These are phyloP conservation scores for Alethe castanea DNA, from an alignment of 2,113 vertebrate genomes.

Conservation along the genomic window DNA sequence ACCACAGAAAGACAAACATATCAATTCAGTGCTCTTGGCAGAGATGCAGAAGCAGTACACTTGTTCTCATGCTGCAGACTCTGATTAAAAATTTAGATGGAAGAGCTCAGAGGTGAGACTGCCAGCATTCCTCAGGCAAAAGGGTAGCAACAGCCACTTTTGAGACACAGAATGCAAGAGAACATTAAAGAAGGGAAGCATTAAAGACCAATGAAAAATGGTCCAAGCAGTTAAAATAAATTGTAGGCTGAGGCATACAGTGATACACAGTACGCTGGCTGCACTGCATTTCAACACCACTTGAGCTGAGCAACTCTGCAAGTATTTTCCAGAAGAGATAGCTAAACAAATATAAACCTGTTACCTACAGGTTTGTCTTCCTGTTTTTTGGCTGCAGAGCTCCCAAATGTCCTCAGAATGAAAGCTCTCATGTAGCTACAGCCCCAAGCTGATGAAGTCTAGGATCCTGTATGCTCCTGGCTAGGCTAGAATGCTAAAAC, in stretches of 20 bases:
- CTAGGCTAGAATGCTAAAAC: background rate
- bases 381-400: background rate
- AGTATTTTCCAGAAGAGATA: background rate
- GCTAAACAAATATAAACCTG: background rate
- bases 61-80: background rate
- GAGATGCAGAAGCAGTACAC: accelerated
- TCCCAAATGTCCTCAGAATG: background rate
- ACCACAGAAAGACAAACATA: background rate
- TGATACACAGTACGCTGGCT: background rate
- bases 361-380: background rate
- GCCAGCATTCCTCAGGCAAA: background rate
- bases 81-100: background rate
- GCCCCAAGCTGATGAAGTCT: background rate
- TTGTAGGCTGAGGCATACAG: background rate
- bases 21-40: background rate
- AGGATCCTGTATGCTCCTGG: background rate
- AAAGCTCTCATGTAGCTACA: background rate
- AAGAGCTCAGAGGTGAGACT: background rate
- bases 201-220: background rate
- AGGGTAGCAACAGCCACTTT: background rate
- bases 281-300: background rate
- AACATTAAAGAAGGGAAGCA: background rate
- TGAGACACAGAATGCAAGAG: background rate
- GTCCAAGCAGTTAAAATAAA: background rate
- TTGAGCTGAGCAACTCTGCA: background rate